Evolutionary conservation across 2,113 vertebrate species (phyloP).

Genomic region (Falco punctatus): DNA sequence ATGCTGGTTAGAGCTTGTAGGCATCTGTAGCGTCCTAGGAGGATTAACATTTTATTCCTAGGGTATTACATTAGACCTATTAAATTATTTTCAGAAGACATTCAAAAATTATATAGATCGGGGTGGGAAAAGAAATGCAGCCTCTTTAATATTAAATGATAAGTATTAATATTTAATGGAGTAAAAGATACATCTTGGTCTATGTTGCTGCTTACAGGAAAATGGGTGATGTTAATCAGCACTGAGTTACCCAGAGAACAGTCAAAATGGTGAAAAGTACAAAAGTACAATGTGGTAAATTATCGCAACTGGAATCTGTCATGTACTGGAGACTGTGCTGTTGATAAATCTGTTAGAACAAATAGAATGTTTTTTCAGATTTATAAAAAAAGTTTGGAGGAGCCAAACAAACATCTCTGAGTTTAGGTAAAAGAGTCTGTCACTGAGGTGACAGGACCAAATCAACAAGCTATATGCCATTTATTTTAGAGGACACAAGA

Average conservation of each 20-base stretch:
- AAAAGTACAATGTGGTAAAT: conserved; percentile 31
- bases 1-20: not conserved
- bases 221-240: conserved; percentile 37
- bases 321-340: not conserved
- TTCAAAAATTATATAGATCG: conserved; percentile 24
- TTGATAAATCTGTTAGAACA: not conserved
- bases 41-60: conserved; percentile 23
- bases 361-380: not conserved
- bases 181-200: conserved; percentile 56
- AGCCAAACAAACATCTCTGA: not conserved
- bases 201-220: conserved; percentile 50
- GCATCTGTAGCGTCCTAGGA: not conserved
- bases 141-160: conserved; percentile 61
- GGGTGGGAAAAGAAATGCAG: not conserved
- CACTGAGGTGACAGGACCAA: not conserved
- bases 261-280: conserved; percentile 27
- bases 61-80: not conserved
- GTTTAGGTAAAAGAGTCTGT: not conserved
- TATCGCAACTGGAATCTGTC: not conserved
- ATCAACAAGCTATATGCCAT: not conserved
- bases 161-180: conserved; percentile 59
- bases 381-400: not conserved
- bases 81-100: conserved; percentile 63
- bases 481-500: not conserved
- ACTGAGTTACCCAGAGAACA: conserved; percentile 41